A percentile compares a stretch with the other conserved stretches of the same genome.
phyloP scores from a whole-genome alignment of 2,113 vertebrate species.

The Cheirogaleus medius region DNA sequence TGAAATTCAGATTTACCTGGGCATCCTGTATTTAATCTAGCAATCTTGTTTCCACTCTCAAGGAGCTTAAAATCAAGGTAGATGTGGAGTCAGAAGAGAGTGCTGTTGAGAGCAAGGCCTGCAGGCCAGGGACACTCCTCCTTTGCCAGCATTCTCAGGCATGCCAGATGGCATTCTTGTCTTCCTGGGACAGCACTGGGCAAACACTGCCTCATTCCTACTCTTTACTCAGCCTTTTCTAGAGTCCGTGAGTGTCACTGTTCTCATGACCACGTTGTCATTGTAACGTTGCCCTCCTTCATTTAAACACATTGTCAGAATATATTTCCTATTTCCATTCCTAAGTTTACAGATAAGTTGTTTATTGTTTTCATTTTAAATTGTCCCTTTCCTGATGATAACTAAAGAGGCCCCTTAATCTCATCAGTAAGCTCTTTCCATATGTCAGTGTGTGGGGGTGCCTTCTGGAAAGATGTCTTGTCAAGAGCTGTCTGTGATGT shows the following conservation, averaged over 20 bases:
- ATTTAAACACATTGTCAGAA: background rate
- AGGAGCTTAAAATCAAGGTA: background rate
- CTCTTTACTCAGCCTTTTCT: background rate
- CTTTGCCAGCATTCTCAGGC: background rate
- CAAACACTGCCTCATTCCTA: background rate
- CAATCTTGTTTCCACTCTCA: background rate
- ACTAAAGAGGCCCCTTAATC: background rate
- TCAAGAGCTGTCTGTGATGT: background rate
- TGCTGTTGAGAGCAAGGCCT: background rate
- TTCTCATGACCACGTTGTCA: background rate
- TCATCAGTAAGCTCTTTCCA: background rate
- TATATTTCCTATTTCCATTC: background rate
- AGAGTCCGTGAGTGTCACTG: accelerated
- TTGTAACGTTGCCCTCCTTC: background rate
- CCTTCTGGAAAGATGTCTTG: background rate
- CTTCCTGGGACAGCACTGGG: background rate
- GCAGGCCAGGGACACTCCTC: background rate
- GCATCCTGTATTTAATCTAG: background rate
- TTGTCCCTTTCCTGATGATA: background rate
- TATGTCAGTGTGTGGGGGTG: background rate
- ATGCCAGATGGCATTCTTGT: background rate
- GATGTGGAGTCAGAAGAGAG: background rate
- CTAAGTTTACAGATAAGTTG: background rate
- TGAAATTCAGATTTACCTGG: background rate
- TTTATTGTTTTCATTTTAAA: constrained; percentile 50